These are phyloP conservation scores for Siderastrea radians DNA, from an alignment of 92 coral and sea anemone species.

Conservation along the genomic window DNA sequence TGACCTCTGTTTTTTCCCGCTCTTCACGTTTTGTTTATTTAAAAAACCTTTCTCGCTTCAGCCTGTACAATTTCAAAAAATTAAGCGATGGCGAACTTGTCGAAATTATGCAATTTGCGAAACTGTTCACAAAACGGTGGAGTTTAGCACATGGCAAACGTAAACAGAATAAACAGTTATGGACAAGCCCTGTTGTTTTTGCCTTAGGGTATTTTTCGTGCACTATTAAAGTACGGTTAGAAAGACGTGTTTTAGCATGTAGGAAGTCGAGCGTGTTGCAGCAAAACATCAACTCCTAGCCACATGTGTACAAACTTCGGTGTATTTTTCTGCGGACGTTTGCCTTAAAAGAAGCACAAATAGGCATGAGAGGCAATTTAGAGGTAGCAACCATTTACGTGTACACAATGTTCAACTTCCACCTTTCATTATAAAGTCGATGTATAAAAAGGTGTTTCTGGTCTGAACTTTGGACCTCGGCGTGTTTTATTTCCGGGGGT, in stretches of 20 bases:
- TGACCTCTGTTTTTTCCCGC: not conserved
- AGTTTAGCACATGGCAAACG: not conserved
- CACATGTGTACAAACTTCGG: too few species aligned
- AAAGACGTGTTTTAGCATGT: too few species aligned
- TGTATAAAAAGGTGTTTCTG: too few species aligned
- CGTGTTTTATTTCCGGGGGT: not conserved
- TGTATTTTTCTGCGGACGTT: not conserved
- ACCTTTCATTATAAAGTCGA: not conserved
- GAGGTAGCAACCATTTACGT: not conserved
- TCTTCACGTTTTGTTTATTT: not conserved
- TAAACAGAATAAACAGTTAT: not conserved
- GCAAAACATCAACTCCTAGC: not conserved
- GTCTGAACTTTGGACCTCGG: conserved; percentile 16
- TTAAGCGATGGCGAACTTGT: not conserved
- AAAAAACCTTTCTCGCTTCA: not conserved
- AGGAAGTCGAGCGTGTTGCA: not conserved
- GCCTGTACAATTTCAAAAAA: not conserved
- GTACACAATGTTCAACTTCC: not conserved
- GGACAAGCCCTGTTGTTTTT: not conserved
- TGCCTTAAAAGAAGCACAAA: not conserved
- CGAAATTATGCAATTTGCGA: not conserved
- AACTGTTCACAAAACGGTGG: not conserved
- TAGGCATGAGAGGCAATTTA: not conserved
- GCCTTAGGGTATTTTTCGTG: not conserved
- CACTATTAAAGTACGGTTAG: not conserved